Conservation (phyloP, 2,888 invertebrate species). For the Drosophila borealis region DNA sequence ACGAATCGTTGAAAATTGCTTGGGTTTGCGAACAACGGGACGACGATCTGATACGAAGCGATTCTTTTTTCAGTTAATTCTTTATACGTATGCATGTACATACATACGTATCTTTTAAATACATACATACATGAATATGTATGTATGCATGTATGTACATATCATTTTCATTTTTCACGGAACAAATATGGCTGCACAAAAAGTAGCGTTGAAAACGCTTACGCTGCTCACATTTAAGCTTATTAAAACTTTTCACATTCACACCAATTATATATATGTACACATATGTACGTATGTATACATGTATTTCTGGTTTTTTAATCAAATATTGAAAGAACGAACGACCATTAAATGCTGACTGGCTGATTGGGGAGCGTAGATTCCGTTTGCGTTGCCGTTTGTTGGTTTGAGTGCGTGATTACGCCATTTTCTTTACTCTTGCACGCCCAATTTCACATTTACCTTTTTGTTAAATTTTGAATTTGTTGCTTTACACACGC, state of each 20-base stretch:
- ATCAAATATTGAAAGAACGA: slow-evolving; percentile 66
- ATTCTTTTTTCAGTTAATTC: slow-evolving; percentile 67
- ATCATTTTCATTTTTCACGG: slow-evolving; percentile 74
- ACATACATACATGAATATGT: slow-evolving; percentile 32
- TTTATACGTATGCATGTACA: slow-evolving; percentile 39
- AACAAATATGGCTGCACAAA: slow-evolving; percentile 73
- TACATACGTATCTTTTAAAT: slow-evolving; percentile 28
- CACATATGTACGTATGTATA: slow-evolving; percentile 28
- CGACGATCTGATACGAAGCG: slow-evolving; percentile 75
- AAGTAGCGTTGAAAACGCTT: slow-evolving; percentile 60
- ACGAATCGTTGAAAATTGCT: slow-evolving; percentile 68
- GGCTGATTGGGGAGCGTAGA: slow-evolving; percentile 68
- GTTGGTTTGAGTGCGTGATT: slow-evolving; percentile 75
- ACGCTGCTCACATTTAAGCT: slow-evolving; percentile 60
- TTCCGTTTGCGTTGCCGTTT: slow-evolving; percentile 74
- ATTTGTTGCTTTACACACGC: slow-evolving; percentile 46
- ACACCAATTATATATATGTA: slow-evolving; percentile 37
- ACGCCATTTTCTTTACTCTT: slow-evolving; percentile 76
- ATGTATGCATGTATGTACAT: slow-evolving; percentile 51
- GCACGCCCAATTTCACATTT: slow-evolving; percentile 77
- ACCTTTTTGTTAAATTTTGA: slow-evolving; percentile 58
- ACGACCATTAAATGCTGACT: slow-evolving; percentile 65
- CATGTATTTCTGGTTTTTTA: slow-evolving; percentile 50
- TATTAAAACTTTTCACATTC: slow-evolving; percentile 62
- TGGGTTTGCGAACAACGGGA: slow-evolving; percentile 77